Evolutionary conservation across 2,113 vertebrate species (phyloP).

Genomic region (Pleuronectes platessa): DNA sequence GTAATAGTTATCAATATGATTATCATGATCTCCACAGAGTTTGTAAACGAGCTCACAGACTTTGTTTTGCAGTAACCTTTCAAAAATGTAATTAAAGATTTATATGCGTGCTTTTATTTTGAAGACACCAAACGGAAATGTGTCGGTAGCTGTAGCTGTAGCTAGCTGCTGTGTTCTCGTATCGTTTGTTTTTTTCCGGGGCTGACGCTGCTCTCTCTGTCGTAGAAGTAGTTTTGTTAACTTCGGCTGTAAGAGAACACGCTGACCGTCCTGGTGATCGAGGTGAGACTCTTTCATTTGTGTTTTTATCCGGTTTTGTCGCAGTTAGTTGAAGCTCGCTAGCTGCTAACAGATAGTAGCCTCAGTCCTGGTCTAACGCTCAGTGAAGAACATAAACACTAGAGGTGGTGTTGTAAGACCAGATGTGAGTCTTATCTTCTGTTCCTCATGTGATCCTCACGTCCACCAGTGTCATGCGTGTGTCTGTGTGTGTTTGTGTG

Average conservation of each 20-base stretch:
- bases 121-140: constrained; percentile 39
- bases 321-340: constrained; percentile 33
- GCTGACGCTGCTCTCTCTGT: neutral
- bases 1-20: too few relatives aligned
- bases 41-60: too few relatives aligned
- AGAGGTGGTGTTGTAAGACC: accelerated
- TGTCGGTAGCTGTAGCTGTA: neutral
- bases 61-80: too few relatives aligned
- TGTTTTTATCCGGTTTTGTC: constrained; percentile 13
- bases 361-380: neutral
- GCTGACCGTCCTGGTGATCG: neutral
- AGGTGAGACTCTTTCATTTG: constrained; percentile 39
- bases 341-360: constrained; percentile 22
- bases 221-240: neutral
- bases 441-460: neutral
- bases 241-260: neutral
- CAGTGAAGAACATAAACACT: neutral
- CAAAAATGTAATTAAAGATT: too few relatives aligned
- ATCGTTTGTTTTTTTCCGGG: neutral
- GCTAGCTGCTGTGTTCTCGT: neutral
- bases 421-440: neutral
- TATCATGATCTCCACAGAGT: too few relatives aligned
- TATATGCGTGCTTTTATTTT: constrained; percentile 27
- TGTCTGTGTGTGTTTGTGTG: neutral
- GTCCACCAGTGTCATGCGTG: neutral